These are phyloP conservation scores for Microtus agrestis DNA, from an alignment of 2,797 vertebrate species.

Conservation along the genomic window DNA sequence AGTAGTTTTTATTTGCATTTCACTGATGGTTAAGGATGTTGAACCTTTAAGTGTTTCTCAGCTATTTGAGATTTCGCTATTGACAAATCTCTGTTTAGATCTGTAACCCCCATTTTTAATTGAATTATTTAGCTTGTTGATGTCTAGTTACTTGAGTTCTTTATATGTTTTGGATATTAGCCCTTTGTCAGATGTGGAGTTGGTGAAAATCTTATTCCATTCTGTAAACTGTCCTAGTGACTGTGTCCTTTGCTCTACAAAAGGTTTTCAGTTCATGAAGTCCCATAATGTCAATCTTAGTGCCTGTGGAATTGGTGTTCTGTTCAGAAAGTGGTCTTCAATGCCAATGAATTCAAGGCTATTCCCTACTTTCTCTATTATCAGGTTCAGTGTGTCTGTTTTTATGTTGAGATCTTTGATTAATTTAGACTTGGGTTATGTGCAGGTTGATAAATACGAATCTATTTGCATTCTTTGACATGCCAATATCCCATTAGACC, in stretches of 20 bases:
- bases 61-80: neutral
- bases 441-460: no score
- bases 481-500: no score
- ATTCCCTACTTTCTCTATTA: neutral
- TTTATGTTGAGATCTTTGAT: neutral
- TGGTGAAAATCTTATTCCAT: neutral
- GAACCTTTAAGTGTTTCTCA: neutral
- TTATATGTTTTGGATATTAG: neutral
- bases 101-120: neutral
- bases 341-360: neutral
- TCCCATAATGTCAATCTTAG: neutral
- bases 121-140: neutral
- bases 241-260: neutral
- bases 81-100: neutral
- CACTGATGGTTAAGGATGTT: neutral
- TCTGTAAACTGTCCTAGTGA: neutral
- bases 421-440: neutral
- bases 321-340: neutral
- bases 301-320: neutral
- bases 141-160: neutral
- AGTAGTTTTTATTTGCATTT: neutral
- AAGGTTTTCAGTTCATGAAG: neutral
- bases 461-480: no score
- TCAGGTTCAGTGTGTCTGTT: neutral
- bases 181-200: neutral